Evolutionary conservation across 2,888 invertebrate genomes (phyloP), one percentile per base, ranked within the genome.

Genomic region (Mactromeris polynyma): DNA sequence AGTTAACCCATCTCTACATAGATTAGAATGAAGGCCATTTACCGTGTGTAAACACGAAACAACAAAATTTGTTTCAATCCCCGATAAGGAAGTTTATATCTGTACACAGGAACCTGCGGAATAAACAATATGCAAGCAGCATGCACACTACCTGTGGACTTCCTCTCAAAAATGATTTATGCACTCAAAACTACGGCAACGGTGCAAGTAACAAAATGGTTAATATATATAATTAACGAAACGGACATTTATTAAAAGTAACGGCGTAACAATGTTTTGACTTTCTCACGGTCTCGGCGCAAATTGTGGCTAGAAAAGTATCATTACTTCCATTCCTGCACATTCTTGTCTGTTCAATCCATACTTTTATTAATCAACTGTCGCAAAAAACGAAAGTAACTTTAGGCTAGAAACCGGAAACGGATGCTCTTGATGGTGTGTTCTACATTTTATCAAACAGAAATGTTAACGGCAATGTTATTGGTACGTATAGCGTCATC

Each of bases 81-180:
- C 33, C 36, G 73, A 73, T 73, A 73, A 36, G 73, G 73, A 73
- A 73, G 73, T 73, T 73, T 73, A 33, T 36, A 73, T 36, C 4
- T 36, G 14, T 26, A 31, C 19, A 73, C 73, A 73, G 73, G 73
- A 73, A 36, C 33, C 73, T 4, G 19, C 73, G 73, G 73, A 33
- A 36, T 19, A 73, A 73, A 73, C 73, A 73, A 33, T 19, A 33
- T 33, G 73, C 73, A 73, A 73, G 73, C 31, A 73, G 33, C 33
- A 17, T 73, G 73, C 73, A 6, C 14, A 73, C 73, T 73, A 73
- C 73, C 73, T 73, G 33, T 33, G 36, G 33, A 73, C 73, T 6
- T 73, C 73, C 73, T 73, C 36, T 73, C 31, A 73, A 64, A 64
- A 64, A 64, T 64, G 58, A 64, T 64, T 64, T 64, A 64, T 64